phyloP scores from a whole-genome alignment of 2,113 vertebrate species.

The Cyphomyrus discorhynchus region DNA sequence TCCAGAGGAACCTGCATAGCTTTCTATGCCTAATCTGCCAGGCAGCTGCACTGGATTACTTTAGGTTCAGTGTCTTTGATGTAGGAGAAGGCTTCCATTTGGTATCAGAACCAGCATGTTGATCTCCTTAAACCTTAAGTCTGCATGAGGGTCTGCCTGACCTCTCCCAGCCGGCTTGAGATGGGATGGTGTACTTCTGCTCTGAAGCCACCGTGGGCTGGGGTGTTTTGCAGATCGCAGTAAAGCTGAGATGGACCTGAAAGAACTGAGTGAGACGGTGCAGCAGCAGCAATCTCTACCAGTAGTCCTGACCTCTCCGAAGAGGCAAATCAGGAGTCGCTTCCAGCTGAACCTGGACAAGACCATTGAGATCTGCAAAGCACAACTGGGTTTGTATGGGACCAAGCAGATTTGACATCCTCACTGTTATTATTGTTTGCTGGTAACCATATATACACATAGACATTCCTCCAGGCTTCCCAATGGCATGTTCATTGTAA shows the following conservation, averaged over 20 bases:
- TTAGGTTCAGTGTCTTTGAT: neutral
- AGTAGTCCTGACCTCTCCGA: conserved; percentile 79
- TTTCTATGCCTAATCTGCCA: neutral
- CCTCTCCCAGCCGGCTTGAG: neutral
- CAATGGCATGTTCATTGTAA: neutral
- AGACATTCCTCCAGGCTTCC: neutral
- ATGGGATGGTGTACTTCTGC: neutral
- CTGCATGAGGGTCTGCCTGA: neutral
- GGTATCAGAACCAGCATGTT: neutral
- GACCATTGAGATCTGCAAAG: conserved; percentile 97
- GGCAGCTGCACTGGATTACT: neutral
- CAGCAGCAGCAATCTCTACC: conserved; percentile 77
- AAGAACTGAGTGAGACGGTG: conserved; percentile 89
- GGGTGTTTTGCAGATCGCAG: conserved; percentile 73
- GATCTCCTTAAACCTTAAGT: neutral
- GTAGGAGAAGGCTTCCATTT: neutral
- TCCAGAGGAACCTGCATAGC: neutral
- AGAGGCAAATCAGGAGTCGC: conserved; percentile 84
- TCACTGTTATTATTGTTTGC: neutral
- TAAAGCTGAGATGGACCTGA: conserved; percentile 96
- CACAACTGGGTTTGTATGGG: conserved; percentile 77
- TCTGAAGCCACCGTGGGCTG: neutral
- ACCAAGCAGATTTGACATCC: neutral
- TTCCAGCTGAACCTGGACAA: conserved; percentile 97
- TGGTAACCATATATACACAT: neutral